Evolutionary conservation across 1,140 invertebrate species (phyloP).

Genomic region (Drosophila triauraria): DNA sequence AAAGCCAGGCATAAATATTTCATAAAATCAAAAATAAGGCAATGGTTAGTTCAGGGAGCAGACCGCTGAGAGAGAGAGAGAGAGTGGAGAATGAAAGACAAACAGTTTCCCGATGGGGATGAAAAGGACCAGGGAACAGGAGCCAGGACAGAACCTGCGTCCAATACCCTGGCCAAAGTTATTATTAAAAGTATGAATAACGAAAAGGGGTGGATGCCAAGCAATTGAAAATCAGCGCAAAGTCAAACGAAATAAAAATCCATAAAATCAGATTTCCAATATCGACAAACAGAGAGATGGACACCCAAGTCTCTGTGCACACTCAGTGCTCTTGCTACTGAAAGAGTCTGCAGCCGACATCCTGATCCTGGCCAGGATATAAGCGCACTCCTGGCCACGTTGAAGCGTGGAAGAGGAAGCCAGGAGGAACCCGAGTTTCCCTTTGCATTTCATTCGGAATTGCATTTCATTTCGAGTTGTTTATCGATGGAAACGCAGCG

Average conservation of each 20-base stretch:
- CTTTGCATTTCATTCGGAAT: constrained; percentile 61
- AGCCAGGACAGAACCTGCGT: constrained; percentile 18
- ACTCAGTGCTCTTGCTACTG: constrained; percentile 48
- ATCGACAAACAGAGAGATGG: constrained; percentile 69
- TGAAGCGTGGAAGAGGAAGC: constrained; percentile 31
- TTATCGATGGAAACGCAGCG: constrained; percentile 65
- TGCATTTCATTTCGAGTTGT: constrained; percentile 78
- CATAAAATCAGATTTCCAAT: constrained; percentile 82
- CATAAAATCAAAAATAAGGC: constrained; percentile 58
- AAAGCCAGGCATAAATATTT: constrained; percentile 71
- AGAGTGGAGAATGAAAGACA: constrained; percentile 54
- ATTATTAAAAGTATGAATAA: constrained; percentile 64
- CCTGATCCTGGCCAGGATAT: not conserved
- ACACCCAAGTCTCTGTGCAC: constrained; percentile 25
- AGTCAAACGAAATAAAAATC: constrained; percentile 81
- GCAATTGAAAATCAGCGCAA: constrained; percentile 77
- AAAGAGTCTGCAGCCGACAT: constrained; percentile 19
- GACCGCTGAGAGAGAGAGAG: constrained; percentile 10
- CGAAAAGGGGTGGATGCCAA: constrained; percentile 16
- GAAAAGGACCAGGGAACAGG: constrained; percentile 3
- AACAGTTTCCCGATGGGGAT: constrained; percentile 49
- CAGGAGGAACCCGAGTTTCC: constrained; percentile 18
- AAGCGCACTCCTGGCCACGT: constrained; percentile 29
- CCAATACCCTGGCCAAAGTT: constrained; percentile 34
- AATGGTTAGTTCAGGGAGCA: not conserved